A percentile compares a stretch with the other conserved stretches of the same genome.
Conservation (phyloP, 2,888 invertebrate genomes). For the Cremastobaeus sp. region DNA sequence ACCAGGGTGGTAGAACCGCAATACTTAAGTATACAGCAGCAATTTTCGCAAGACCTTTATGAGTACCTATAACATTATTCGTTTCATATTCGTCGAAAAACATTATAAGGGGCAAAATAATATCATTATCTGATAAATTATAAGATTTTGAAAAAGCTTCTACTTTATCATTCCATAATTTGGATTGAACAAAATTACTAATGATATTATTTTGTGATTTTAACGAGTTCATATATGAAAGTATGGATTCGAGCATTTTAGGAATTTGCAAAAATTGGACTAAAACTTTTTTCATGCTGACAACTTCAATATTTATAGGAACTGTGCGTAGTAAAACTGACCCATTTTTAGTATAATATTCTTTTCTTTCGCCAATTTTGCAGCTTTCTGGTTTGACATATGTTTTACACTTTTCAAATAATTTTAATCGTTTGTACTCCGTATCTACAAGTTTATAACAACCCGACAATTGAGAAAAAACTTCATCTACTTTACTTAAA, state of each 20-base stretch:
- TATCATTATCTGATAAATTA: too few species aligned
- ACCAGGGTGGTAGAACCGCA: conserved; percentile 4
- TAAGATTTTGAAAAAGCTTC: neutral
- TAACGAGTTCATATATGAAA: conserved; percentile 18
- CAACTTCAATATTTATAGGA: conserved; percentile 25
- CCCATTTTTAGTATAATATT: conserved; percentile 17
- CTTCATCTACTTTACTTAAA: conserved; percentile 1
- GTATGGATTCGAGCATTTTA: conserved; percentile 3
- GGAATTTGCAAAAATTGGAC: conserved; percentile 23
- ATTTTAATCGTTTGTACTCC: conserved; percentile 8
- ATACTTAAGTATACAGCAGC: conserved; percentile 7
- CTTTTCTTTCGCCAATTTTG: conserved; percentile 14
- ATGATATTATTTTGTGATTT: conserved; percentile 17
- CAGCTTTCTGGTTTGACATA: conserved; percentile 5
- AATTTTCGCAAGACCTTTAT: too few species aligned
- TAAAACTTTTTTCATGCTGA: conserved; percentile 16
- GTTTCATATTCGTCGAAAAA: too few species aligned
- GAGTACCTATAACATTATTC: too few species aligned
- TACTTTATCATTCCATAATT: conserved; percentile 15
- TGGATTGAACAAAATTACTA: conserved; percentile 15
- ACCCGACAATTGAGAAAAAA: neutral
- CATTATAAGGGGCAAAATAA: too few species aligned
- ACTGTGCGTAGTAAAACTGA: neutral
- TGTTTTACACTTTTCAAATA: conserved; percentile 15
- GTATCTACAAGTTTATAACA: neutral